Percentiles rank a stretch among this genome's conserved stretches.
These are phyloP conservation scores for Phorcus lineatus DNA, from an alignment of 2,888 invertebrate species.

Conservation along the genomic window DNA sequence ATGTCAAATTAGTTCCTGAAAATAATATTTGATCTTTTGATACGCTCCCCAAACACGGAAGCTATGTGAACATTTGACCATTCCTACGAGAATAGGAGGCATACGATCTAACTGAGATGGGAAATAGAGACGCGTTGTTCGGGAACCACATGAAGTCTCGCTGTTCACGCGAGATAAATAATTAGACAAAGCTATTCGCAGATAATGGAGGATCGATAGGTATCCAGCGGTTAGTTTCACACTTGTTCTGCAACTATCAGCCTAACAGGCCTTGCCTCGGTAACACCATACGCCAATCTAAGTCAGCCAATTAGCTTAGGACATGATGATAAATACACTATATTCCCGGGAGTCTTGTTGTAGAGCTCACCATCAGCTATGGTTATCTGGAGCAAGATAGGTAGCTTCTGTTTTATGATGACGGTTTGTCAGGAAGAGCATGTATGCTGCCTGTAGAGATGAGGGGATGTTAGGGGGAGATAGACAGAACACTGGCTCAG, in stretches of 20 bases:
- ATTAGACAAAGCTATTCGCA: slow-evolving; percentile 18
- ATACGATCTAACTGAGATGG: too few relatives aligned
- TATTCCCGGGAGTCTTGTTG: slow-evolving; percentile 3
- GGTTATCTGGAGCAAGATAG: neutral
- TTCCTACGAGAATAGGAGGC: too few relatives aligned
- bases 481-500: neutral
- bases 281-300: neutral
- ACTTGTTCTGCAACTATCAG: slow-evolving; percentile 1
- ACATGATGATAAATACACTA: slow-evolving; percentile 11
- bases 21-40: too few relatives aligned
- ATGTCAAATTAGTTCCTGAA: too few relatives aligned
- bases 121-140: too few relatives aligned
- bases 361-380: neutral
- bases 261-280: neutral
- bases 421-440: neutral
- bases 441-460: neutral
- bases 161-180: slow-evolving; percentile 16
- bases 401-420: neutral
- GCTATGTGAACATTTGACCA: too few relatives aligned
- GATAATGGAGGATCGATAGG: slow-evolving; percentile 18
- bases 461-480: neutral
- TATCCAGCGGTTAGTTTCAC: slow-evolving; percentile 1
- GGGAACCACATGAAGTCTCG: neutral
- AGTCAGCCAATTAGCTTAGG: slow-evolving; percentile 4
- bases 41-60: too few relatives aligned